A percentile compares a stretch with the other conserved stretches of the same genome.
These are phyloP conservation scores for Quiscalus mexicanus DNA, from an alignment of 2,113 vertebrate genomes.

Conservation along the genomic window DNA sequence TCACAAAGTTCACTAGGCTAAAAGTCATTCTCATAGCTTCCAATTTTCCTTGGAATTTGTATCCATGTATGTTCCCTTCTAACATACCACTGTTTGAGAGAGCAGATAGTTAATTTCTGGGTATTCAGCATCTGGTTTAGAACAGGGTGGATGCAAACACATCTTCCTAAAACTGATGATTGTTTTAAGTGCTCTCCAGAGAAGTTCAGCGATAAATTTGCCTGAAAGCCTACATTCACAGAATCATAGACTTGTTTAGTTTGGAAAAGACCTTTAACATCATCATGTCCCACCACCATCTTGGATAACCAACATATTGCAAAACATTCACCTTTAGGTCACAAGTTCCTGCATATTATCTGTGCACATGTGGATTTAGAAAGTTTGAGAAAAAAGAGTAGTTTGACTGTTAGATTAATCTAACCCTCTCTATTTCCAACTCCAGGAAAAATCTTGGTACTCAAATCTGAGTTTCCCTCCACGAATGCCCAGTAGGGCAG, in stretches of 20 bases:
- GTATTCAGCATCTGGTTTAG: background rate
- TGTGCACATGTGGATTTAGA: background rate
- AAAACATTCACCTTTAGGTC: background rate
- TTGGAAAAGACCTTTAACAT: background rate
- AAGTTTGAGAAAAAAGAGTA: background rate
- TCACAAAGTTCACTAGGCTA: background rate
- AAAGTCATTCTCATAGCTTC: background rate
- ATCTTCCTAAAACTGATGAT: background rate
- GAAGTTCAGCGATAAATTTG: background rate
- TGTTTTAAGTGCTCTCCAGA: background rate
- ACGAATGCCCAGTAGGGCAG: background rate
- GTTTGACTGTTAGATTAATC: background rate
- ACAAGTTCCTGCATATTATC: background rate
- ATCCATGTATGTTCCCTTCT: background rate
- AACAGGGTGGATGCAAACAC: background rate
- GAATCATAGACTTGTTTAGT: background rate
- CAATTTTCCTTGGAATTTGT: background rate
- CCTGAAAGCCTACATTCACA: background rate
- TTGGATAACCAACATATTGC: background rate
- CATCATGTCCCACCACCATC: background rate
- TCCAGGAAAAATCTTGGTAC: background rate
- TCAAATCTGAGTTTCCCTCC: background rate
- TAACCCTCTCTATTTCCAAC: background rate
- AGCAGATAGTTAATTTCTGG: background rate
- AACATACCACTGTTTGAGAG: background rate